A percentile compares a stretch with the other conserved stretches of the same genome.
These are phyloP conservation scores for Daktulosphaira vitifoliae DNA, from an alignment of 1,140 invertebrate species.

Conservation along the genomic window DNA sequence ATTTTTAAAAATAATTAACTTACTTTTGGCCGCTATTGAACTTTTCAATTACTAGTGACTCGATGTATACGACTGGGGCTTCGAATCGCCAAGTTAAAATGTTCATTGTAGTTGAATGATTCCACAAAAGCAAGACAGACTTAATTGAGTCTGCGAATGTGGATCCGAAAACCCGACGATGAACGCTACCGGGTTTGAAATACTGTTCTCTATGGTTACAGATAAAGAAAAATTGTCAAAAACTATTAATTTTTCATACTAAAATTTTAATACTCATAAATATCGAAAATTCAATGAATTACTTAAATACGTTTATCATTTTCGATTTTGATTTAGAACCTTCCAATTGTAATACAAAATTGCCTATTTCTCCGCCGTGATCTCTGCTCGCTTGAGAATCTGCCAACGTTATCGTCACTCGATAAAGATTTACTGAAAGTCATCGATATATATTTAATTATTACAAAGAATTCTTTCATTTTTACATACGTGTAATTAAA, in stretches of 20 bases:
- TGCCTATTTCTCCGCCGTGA: slow-evolving; percentile 70
- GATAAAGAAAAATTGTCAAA: neutral
- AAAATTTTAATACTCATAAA: neutral
- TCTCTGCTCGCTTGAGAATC: slow-evolving; percentile 57
- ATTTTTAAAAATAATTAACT: too few relatives aligned
- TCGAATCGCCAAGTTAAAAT: slow-evolving; percentile 72
- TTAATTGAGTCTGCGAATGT: slow-evolving; percentile 54
- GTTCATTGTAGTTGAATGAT: slow-evolving; percentile 67
- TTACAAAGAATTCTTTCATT: too few relatives aligned
- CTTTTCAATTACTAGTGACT: slow-evolving; percentile 56
- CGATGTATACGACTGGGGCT: slow-evolving; percentile 59
- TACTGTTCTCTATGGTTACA: slow-evolving; percentile 42
- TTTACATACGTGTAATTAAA: too few relatives aligned
- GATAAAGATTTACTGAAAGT: slow-evolving; percentile 63
- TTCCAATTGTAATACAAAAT: slow-evolving; percentile 57
- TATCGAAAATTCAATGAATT: slow-evolving; percentile 3
- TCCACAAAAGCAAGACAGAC: slow-evolving; percentile 62
- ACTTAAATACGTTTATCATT: slow-evolving; percentile 38
- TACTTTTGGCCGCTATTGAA: slow-evolving; percentile 36
- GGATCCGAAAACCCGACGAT: slow-evolving; percentile 59
- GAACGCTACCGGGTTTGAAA: slow-evolving; percentile 62
- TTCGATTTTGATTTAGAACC: slow-evolving; percentile 50
- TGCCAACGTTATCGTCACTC: slow-evolving; percentile 62
- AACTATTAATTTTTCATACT: neutral
- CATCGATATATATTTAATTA: too few relatives aligned